Percentiles rank a stretch among this genome's conserved stretches.
phyloP scores from a whole-genome alignment of 2,888 invertebrate genomes.

The Drosophila hawaiiensis region DNA sequence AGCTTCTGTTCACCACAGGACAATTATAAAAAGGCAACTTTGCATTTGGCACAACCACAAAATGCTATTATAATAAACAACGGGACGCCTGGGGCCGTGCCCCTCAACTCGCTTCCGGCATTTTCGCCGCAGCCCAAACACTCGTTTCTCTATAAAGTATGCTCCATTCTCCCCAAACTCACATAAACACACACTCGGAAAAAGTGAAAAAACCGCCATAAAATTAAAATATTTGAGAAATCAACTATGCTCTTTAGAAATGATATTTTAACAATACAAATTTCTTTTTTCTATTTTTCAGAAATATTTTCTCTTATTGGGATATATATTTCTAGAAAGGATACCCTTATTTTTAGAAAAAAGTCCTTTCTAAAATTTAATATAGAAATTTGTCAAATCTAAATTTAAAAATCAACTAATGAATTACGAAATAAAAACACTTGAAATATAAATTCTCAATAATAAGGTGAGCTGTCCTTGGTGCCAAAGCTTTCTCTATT shows the following conservation, averaged over 20 bases:
- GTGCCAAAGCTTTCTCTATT: not conserved
- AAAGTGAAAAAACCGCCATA: rapidly evolving
- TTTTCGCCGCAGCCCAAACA: conserved; percentile 16
- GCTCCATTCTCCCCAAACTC: not conserved
- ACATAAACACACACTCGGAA: not conserved
- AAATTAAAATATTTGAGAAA: not conserved
- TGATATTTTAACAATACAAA: not conserved
- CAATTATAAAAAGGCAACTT: conserved; percentile 68
- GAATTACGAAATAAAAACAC: not conserved
- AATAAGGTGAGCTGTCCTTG: not conserved
- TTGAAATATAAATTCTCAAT: not conserved
- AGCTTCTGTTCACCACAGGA: conserved; percentile 31
- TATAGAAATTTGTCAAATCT: not conserved
- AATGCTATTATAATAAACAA: conserved; percentile 80
- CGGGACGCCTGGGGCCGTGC: conserved; percentile 34
- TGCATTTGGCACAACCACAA: conserved; percentile 62
- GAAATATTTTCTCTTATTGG: not conserved
- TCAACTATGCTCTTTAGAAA: not conserved
- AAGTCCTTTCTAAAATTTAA: not conserved
- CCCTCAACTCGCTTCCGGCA: conserved; percentile 65
- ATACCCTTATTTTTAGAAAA: not conserved
- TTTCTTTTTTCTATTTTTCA: not conserved
- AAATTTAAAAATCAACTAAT: not conserved
- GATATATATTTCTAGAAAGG: not conserved
- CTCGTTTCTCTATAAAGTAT: conserved; percentile 8